A percentile compares a stretch with the other conserved stretches of the same genome.
phyloP scores from a whole-genome alignment of 2,113 vertebrate species.

The Phylloscopus trochilus region DNA sequence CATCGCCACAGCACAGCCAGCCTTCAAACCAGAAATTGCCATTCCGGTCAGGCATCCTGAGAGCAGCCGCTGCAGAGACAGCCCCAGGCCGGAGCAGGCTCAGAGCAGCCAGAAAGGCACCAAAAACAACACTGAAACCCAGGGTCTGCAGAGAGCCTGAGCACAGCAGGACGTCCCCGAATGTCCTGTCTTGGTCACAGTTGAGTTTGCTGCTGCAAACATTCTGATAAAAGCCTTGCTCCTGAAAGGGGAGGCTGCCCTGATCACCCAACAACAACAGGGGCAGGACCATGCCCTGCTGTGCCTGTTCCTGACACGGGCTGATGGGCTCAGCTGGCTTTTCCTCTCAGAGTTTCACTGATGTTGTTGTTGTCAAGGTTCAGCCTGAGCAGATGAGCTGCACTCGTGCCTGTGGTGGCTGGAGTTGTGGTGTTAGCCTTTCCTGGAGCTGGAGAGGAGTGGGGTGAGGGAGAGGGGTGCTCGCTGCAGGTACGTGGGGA shows the following conservation, averaged over 20 bases:
- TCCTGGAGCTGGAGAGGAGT: neutral
- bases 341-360: neutral
- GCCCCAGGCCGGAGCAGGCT: neutral
- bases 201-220: neutral
- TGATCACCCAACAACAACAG: rapidly evolving
- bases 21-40: neutral
- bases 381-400: neutral
- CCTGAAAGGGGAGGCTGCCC: neutral
- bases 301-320: neutral
- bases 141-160: neutral
- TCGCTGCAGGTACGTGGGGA: rapidly evolving
- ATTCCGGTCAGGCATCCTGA: neutral
- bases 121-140: neutral
- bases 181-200: neutral
- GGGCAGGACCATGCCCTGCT: neutral
- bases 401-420: neutral
- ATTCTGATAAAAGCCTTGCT: neutral
- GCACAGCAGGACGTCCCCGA: neutral
- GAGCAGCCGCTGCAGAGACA: neutral
- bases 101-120: neutral
- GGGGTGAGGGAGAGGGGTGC: neutral
- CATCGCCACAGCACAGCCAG: neutral
- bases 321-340: neutral
- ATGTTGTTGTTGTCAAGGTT: neutral
- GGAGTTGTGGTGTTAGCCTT: neutral